A percentile compares a stretch with the other conserved stretches of the same genome.
Evolutionary conservation across 92 coral and sea anemone species (phyloP).

Genomic region (Porites rus): DNA sequence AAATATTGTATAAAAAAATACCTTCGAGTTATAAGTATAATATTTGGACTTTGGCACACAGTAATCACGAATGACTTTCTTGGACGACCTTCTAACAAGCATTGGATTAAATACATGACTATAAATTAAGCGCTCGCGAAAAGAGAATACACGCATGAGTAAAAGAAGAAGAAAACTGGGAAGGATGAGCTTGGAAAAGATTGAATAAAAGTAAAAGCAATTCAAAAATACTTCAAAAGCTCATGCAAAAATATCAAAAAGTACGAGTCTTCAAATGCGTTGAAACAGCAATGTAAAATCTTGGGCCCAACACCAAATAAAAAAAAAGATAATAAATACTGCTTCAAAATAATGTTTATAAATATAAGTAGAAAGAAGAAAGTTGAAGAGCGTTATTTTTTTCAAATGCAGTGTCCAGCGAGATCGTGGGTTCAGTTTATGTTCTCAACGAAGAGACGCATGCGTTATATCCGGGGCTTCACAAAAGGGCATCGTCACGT

Average conservation of each 20-base stretch:
- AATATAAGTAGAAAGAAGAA: conserved; percentile 7
- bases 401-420: not conserved
- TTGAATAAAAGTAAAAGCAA: not conserved
- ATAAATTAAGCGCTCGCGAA: not conserved
- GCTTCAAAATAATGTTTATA: conserved; percentile 8
- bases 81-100: not conserved
- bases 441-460: not conserved
- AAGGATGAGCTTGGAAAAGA: not conserved
- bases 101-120: not conserved
- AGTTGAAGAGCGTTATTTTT: not conserved
- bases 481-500: not conserved
- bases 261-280: too few relatives aligned
- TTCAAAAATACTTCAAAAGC: not conserved
- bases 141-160: not conserved
- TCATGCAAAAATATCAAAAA: not conserved
- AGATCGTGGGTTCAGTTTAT: not conserved
- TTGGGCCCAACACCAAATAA: not conserved
- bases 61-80: conserved; percentile 11
- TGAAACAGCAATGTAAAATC: not conserved
- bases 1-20: conserved; percentile 67
- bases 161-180: not conserved
- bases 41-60: conserved; percentile 14
- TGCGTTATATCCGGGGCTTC: conserved; percentile 12
- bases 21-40: conserved; percentile 47
- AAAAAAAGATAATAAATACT: conserved; percentile 23